These are phyloP conservation scores for Eira barbara DNA, from an alignment of 2,113 vertebrate genomes.

Conservation along the genomic window DNA sequence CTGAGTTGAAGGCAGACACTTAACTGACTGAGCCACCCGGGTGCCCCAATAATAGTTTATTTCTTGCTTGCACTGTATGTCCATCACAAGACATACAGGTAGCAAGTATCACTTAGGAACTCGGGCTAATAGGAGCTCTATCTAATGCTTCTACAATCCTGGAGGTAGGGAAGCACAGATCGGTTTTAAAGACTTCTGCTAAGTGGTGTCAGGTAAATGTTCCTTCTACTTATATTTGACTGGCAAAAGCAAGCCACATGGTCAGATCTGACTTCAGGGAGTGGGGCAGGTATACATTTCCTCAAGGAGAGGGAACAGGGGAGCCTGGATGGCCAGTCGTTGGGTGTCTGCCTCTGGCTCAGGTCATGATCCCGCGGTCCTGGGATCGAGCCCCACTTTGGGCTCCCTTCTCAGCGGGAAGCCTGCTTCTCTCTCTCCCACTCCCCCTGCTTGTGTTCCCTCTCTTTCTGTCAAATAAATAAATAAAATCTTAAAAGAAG, in stretches of 20 bases:
- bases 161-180: neutral
- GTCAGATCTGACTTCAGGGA: neutral
- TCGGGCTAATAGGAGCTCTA: neutral
- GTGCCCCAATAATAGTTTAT: neutral
- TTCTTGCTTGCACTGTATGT: neutral
- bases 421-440: no score
- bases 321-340: no score
- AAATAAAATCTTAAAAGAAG: no score
- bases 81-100: neutral
- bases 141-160: neutral
- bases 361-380: no score
- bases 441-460: no score
- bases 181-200: neutral
- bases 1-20: no score
- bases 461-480: no score
- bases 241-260: neutral
- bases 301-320: neutral
- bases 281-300: neutral
- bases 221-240: neutral
- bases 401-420: no score
- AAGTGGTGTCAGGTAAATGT: neutral
- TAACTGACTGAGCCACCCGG: no score
- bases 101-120: neutral
- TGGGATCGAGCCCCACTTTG: no score
- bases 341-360: no score